These are phyloP conservation scores for Aspiorhynchus laticeps DNA, from an alignment of 2,113 vertebrate genomes.

Conservation along the genomic window DNA sequence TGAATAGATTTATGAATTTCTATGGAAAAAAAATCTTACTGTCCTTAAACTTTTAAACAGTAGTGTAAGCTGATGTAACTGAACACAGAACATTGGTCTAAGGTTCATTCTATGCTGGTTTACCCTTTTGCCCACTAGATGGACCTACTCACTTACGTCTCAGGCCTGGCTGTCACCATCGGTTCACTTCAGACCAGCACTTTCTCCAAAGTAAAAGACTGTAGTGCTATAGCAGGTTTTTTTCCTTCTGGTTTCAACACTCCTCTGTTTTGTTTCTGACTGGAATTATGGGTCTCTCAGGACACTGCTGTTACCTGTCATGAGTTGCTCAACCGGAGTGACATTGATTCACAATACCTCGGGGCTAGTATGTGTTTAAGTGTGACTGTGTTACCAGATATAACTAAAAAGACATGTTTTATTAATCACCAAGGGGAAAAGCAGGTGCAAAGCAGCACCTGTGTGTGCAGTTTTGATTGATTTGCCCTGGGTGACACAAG, in stretches of 20 bases:
- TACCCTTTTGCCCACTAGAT: constrained; percentile 2
- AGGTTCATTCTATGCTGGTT: background rate
- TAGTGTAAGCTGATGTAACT: background rate
- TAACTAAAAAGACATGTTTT: background rate
- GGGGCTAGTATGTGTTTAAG: background rate
- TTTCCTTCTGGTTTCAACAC: background rate
- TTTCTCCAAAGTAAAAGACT: background rate
- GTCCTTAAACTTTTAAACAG: background rate
- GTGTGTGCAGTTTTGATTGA: background rate
- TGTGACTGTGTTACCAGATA: background rate
- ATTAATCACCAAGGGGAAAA: background rate
- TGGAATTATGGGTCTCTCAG: background rate
- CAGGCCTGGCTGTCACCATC: background rate
- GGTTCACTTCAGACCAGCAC: background rate
- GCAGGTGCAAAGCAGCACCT: background rate
- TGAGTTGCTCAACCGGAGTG: background rate
- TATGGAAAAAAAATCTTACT: background rate
- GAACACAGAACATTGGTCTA: background rate
- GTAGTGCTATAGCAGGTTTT: background rate
- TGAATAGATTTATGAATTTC: no score
- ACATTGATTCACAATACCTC: constrained; percentile 3
- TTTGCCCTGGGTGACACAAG: background rate
- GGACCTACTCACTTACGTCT: background rate
- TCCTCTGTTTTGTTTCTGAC: background rate
- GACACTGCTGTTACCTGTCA: background rate